A percentile compares a stretch with the other conserved stretches of the same genome.
phyloP scores from a whole-genome alignment of 1,140 invertebrate genomes.

The Dreissena rostriformis region DNA sequence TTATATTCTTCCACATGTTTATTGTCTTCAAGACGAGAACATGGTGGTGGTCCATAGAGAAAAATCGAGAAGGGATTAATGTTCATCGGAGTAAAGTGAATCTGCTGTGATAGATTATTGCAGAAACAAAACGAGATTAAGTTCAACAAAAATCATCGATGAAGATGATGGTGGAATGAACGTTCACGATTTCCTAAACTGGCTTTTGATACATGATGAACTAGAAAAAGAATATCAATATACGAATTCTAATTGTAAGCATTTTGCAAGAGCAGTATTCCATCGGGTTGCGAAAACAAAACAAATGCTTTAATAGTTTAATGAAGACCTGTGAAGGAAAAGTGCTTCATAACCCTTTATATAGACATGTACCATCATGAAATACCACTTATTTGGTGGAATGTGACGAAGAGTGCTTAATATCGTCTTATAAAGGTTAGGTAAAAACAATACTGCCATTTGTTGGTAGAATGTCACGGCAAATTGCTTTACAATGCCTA shows the following conservation, averaged over 20 bases:
- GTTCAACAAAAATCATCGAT: background rate
- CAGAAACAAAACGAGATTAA: background rate
- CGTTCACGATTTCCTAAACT: background rate
- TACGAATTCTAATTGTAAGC: background rate
- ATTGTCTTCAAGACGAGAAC: conserved; percentile 19
- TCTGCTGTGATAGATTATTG: background rate
- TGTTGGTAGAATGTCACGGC: too few species aligned
- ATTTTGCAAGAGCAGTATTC: conserved; percentile 12
- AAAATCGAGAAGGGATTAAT: conserved; percentile 3
- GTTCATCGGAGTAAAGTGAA: conserved; percentile 18
- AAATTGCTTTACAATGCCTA: too few species aligned
- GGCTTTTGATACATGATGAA: conserved; percentile 1
- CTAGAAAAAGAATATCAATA: conserved; percentile 6
- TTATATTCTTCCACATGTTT: conserved; percentile 10
- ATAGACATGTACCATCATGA: too few species aligned
- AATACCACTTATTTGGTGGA: too few species aligned
- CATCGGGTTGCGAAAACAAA: background rate
- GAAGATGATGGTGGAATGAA: background rate
- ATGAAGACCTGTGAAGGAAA: too few species aligned
- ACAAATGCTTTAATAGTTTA: too few species aligned
- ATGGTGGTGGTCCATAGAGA: conserved; percentile 49
- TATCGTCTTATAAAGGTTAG: too few species aligned
- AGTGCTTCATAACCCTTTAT: too few species aligned
- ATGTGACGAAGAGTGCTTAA: too few species aligned
- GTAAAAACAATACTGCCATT: too few species aligned